Evolutionary conservation across 2,797 vertebrate species (phyloP), one percentile per base, ranked within the genome.

Genomic region (Halcyon smyrnensis): DNA sequence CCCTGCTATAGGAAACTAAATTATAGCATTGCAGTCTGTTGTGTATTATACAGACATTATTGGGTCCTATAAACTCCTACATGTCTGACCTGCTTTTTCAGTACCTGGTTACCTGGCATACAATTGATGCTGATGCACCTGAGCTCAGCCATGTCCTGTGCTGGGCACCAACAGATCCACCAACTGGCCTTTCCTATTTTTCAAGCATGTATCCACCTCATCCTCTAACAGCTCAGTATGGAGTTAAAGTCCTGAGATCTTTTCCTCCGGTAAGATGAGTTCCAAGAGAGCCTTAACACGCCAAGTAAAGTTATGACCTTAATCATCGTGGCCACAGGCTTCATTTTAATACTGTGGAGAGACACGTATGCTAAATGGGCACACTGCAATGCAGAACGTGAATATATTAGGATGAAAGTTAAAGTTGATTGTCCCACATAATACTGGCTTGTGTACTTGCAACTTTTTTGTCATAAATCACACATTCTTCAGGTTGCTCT

Each of bases 41-140:
- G 18, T 32, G 13, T 41, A 10, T 36, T 57, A n/a, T 30, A 10
- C 34, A 60, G 51, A 43, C 8, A 3, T 65, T 16, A 59, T 3
- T 36, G 80, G 62, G 36, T 54, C 27, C 63, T 88, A 2, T 41
- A 48, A 67, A n/a, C 25, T 70, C 30, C 41, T 84, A 51, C 1
- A 1, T 79, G 32, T 65, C 53, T 73, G 63, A 70, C 51, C 11
- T 92, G 39, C 92, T 84, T 79, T 96, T 95, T n/a, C 95, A 99
- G 99, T 99, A 99, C 97, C 97, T 99, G 87, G 99, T 99, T 87
- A 99, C 99, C 2, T 99, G 99, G 99, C 99, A 99, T 95, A 99
- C 99, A 0, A 99, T 99, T 3, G 99, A 99, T 12, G 99, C 99
- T 0, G 99, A 99, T 46, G 99, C 99, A 12, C 99, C 99, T 0